Conservation (phyloP, 1,140 invertebrate species). For the Pseudomyrmex pallidus region DNA sequence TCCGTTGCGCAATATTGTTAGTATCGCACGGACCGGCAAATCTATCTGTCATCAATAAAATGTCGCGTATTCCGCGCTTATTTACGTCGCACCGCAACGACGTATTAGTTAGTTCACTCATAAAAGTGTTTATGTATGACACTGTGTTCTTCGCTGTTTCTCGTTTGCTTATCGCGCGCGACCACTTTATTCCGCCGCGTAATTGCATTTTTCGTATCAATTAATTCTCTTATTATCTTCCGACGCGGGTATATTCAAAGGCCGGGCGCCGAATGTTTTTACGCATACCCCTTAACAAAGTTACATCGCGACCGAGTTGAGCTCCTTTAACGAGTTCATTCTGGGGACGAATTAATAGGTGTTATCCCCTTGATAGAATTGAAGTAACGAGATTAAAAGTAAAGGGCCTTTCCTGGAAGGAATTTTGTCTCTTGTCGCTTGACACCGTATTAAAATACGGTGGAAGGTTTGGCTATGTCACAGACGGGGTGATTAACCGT, state of each 20-base stretch:
- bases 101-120: too few species aligned
- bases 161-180: slow-evolving; percentile 4
- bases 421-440: slow-evolving; percentile 67
- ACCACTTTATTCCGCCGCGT: slow-evolving; percentile 25
- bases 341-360: slow-evolving; percentile 74
- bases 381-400: slow-evolving; percentile 76
- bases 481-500: slow-evolving; percentile 60
- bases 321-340: slow-evolving; percentile 74
- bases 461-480: slow-evolving; percentile 55
- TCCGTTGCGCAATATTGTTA: slow-evolving; percentile 11
- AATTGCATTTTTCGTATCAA: slow-evolving; percentile 46
- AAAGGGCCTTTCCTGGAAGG: slow-evolving; percentile 66
- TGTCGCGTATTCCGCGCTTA: neutral
- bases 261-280: slow-evolving; percentile 63
- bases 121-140: too few species aligned
- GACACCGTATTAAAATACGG: slow-evolving; percentile 68
- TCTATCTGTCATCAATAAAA: neutral
- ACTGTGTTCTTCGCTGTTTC: neutral
- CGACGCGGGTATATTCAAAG: slow-evolving; percentile 44
- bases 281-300: slow-evolving; percentile 63
- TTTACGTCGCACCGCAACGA: neutral
- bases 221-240: slow-evolving; percentile 57
- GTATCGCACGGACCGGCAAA: neutral
- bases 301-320: slow-evolving; percentile 71
- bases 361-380: slow-evolving; percentile 76